Conservation (phyloP, 1,140 invertebrate species). For the Hylyphantes graminicola region DNA sequence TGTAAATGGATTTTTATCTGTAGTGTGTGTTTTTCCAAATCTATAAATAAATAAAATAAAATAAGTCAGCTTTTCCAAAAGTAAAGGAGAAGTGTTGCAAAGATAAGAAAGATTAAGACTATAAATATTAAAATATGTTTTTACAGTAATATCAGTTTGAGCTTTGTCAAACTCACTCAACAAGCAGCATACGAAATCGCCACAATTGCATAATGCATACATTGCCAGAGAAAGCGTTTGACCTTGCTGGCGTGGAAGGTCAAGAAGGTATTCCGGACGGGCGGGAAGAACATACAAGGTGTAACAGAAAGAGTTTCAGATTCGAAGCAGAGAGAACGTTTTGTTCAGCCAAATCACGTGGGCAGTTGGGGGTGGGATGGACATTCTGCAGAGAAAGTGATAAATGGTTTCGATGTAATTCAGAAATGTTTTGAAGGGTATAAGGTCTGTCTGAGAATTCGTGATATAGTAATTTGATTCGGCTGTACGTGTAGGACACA, state of each 20-base stretch:
- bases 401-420: not conserved
- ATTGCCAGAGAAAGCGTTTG: constrained; percentile 7
- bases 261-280: constrained; percentile 14
- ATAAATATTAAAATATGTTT: too few relatives aligned
- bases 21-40: too few relatives aligned
- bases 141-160: too few relatives aligned
- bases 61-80: too few relatives aligned
- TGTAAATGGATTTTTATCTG: too few relatives aligned
- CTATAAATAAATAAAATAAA: too few relatives aligned
- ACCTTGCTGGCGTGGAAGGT: constrained; percentile 35
- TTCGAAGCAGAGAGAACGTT: constrained; percentile 24
- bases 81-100: too few relatives aligned
- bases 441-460: not conserved
- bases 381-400: constrained; percentile 8
- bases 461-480: not conserved
- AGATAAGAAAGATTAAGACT: too few relatives aligned
- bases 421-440: not conserved
- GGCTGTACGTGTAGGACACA: not conserved
- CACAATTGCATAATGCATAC: constrained; percentile 36
- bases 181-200: constrained; percentile 1
- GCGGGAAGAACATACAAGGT: constrained; percentile 19
- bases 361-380: constrained; percentile 2
- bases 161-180: too few relatives aligned
- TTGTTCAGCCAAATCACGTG: constrained; percentile 12
- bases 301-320: constrained; percentile 23